These are phyloP conservation scores for Thamnophis elegans DNA, from an alignment of 2,797 vertebrate genomes.

Conservation along the genomic window DNA sequence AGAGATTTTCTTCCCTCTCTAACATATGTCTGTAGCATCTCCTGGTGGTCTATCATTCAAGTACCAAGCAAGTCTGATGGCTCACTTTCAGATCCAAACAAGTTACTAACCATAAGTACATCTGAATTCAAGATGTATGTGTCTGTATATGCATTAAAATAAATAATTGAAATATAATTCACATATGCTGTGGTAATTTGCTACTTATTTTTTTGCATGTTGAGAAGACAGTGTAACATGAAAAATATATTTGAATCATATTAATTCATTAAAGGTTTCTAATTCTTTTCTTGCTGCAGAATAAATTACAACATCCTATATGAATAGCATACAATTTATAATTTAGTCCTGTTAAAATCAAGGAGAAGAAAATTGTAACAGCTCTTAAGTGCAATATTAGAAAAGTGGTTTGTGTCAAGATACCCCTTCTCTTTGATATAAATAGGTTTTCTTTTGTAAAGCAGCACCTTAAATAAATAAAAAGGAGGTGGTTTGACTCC, in stretches of 20 bases:
- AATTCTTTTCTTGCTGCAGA: background rate
- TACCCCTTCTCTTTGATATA: background rate
- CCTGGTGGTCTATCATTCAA: background rate
- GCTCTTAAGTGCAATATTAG: background rate
- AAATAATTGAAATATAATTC: background rate
- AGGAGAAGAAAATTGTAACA: background rate
- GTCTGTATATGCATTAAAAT: background rate
- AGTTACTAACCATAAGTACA: background rate
- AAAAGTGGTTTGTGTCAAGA: background rate
- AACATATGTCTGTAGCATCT: background rate
- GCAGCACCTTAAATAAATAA: background rate
- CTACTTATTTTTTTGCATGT: background rate
- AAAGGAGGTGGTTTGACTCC: background rate
- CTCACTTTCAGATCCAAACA: background rate
- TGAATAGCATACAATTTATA: background rate
- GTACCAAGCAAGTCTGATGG: background rate
- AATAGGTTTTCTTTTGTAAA: background rate
- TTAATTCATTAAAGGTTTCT: background rate
- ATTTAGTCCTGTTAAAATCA: background rate
- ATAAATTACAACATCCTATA: background rate
- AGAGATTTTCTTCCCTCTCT: background rate
- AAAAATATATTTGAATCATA: background rate
- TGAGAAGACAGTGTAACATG: background rate
- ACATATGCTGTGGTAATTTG: background rate
- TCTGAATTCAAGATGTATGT: background rate